These are phyloP conservation scores for Melanotaenia trifasciata DNA, from an alignment of 2,797 vertebrate species.

Conservation along the genomic window DNA sequence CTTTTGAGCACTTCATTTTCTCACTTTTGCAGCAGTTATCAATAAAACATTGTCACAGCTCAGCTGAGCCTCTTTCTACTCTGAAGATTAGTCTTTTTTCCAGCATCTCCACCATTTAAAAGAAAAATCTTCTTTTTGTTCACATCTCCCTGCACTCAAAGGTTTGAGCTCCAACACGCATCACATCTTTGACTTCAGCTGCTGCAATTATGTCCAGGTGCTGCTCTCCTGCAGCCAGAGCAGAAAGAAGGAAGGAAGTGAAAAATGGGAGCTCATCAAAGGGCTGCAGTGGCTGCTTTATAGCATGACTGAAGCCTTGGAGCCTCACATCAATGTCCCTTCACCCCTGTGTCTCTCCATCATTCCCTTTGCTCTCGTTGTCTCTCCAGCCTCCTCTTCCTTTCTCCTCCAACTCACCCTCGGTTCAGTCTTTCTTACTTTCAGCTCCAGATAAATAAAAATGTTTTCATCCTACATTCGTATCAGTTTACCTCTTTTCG, in stretches of 20 bases:
- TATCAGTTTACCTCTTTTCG: not conserved
- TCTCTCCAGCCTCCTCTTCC: not conserved
- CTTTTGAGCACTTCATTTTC: too few relatives aligned
- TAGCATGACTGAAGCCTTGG: slow-evolving; percentile 40
- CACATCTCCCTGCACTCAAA: not conserved
- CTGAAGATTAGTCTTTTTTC: too few relatives aligned
- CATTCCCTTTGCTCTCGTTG: not conserved
- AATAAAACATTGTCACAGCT: too few relatives aligned
- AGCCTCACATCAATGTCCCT: slow-evolving; percentile 48
- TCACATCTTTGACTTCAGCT: not conserved
- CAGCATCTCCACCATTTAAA: too few relatives aligned
- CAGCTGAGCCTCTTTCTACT: too few relatives aligned
- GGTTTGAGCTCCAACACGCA: not conserved
- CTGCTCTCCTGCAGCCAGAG: slow-evolving; percentile 6
- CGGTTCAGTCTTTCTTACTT: not conserved
- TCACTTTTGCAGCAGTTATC: too few relatives aligned
- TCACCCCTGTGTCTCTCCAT: slow-evolving; percentile 6
- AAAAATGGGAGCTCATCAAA: slow-evolving; percentile 6
- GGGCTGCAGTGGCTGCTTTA: slow-evolving; percentile 42
- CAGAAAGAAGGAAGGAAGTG: not conserved
- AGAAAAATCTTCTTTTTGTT: too few relatives aligned
- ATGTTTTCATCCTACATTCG: too few relatives aligned
- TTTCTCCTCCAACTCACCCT: not conserved
- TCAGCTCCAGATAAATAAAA: too few relatives aligned
- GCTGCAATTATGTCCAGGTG: slow-evolving; percentile 1